A percentile compares a stretch with the other conserved stretches of the same genome.
phyloP scores from a whole-genome alignment of 1,140 invertebrate genomes.

The Gonioctena quinquepunctata region DNA sequence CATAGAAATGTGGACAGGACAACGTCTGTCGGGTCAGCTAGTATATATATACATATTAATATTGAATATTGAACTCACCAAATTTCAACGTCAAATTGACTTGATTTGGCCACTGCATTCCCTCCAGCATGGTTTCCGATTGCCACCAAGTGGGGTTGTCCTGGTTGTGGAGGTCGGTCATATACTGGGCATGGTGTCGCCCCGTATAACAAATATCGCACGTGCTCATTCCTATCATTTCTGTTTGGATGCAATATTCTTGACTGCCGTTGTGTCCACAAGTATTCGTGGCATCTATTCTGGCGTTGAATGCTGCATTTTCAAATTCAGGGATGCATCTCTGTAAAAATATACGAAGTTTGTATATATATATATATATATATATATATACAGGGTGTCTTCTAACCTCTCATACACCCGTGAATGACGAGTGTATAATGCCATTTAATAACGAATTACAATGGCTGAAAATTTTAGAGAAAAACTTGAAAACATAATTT shows the following conservation, averaged over 20 bases:
- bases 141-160: slow-evolving; percentile 98
- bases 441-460: no score
- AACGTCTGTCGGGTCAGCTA: no score
- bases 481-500: no score
- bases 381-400: no score
- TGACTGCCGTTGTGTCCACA: slow-evolving; percentile 78
- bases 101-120: slow-evolving; percentile 84
- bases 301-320: slow-evolving; percentile 89
- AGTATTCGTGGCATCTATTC: slow-evolving; percentile 93
- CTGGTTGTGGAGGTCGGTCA: slow-evolving; percentile 89
- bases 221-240: slow-evolving; percentile 60
- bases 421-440: no score
- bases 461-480: no score
- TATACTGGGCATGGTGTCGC: slow-evolving; percentile 75
- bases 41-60: no score
- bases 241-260: slow-evolving; percentile 90
- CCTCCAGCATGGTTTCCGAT: slow-evolving; percentile 94
- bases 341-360: slow-evolving; percentile 67
- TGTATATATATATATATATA: no score
- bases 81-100: slow-evolving; percentile 92
- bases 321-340: slow-evolving; percentile 95
- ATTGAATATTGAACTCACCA: slow-evolving; percentile 68
- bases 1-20: no score
- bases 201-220: slow-evolving; percentile 68
- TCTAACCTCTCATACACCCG: no score